A percentile compares a stretch with the other conserved stretches of the same genome.
Evolutionary conservation across 2,888 invertebrate species (phyloP).

Genomic region (Ectemnius lituratus): DNA sequence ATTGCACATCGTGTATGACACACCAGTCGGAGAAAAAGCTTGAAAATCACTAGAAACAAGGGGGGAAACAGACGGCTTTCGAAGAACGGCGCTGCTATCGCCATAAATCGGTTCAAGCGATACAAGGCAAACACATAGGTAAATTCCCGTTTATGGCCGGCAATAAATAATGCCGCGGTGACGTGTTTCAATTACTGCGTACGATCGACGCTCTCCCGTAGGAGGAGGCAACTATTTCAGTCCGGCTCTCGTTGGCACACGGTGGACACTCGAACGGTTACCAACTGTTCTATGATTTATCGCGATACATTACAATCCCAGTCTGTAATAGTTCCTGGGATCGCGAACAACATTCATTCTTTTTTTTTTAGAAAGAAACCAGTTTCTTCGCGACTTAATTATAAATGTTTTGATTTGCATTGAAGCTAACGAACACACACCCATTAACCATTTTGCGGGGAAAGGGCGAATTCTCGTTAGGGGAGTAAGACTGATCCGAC

Average conservation of each 20-base stretch:
- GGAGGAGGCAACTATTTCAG: constrained; percentile 34
- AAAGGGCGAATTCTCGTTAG: too few relatives aligned
- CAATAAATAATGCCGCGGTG: constrained; percentile 65
- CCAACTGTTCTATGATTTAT: constrained; percentile 37
- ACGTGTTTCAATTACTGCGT: constrained; percentile 67
- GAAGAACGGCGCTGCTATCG: constrained; percentile 54
- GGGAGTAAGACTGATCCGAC: constrained; percentile 32
- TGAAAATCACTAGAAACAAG: constrained; percentile 15
- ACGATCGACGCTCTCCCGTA: constrained; percentile 39
- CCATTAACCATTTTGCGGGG: too few relatives aligned
- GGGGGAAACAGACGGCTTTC: constrained; percentile 15
- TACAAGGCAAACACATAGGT: constrained; percentile 55
- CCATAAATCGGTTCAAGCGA: constrained; percentile 60
- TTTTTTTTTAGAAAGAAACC: too few relatives aligned
- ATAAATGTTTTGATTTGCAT: too few relatives aligned
- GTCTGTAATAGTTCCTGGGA: too few relatives aligned
- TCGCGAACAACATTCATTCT: too few relatives aligned
- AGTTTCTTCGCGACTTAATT: too few relatives aligned
- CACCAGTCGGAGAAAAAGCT: not conserved
- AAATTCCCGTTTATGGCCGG: constrained; percentile 65
- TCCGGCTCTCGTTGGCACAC: constrained; percentile 23
- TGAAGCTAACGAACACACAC: too few relatives aligned
- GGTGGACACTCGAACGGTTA: constrained; percentile 30
- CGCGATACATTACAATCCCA: not conserved
- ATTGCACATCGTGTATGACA: not conserved